Evolutionary conservation across 2,888 invertebrate genomes (phyloP), one percentile per base, ranked within the genome.

Genomic region (Timema cristinae): DNA sequence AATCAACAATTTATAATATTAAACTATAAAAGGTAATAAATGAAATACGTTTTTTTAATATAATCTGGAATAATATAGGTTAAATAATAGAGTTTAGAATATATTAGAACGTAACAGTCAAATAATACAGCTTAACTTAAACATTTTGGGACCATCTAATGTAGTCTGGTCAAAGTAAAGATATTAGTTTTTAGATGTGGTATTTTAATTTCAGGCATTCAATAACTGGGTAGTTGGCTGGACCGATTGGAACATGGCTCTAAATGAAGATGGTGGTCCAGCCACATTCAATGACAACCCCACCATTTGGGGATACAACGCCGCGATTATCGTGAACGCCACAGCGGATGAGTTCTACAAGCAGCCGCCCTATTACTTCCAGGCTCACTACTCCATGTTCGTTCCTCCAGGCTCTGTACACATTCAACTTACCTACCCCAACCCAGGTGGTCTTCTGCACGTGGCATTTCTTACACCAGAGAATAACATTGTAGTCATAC

Each of bases 311-410:
- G 63, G 63, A 32, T 63, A 63, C 63, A 63, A 63, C 16, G 63
- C 63, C 11, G 63, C 63, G 6, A 63, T 63, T 48, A 63, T 63
- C 63, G 63, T 63, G 63, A 63, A 63, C 16, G 63, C 63, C 32
- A n/a, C 63, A 13, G 63, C 7, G n/a, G 63, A 63, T 48, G 63
- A 63, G 63, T 63, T 63, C 63, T 63, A 63, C 63, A 63, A 63
- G 63, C 63, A 63, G n/a, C 63, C 63, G 5, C 63, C 63, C 0
- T 63, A 63, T 48, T 63, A 63, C 63, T 63, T 63, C 63, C 63
- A 63, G 63, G 63, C 63, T 7, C 63, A 63, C 9, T 63, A 48
- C 63, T 63, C 63, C 63, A 63, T 63, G 63, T 63, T 63, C 63
- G 63, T 63, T 11, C 63, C 63, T 47, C 63, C 63, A 47, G 63